These are phyloP conservation scores for Tipula vernalis DNA, from an alignment of 2,888 invertebrate species.

Conservation along the genomic window DNA sequence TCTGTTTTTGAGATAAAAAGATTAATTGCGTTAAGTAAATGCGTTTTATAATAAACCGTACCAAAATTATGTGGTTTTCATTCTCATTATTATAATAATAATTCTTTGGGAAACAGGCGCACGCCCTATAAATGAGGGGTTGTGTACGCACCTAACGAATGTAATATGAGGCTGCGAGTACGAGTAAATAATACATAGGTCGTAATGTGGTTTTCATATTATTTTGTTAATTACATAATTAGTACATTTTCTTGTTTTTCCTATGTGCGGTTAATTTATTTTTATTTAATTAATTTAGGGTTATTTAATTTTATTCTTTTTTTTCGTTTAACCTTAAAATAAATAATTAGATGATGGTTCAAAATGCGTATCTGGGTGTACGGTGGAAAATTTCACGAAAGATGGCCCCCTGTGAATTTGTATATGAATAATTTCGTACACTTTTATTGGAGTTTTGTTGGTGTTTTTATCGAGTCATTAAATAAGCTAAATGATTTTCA, in stretches of 20 bases:
- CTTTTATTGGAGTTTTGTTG: background rate
- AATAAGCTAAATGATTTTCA: background rate
- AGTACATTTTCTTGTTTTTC: background rate
- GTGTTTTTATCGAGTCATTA: background rate
- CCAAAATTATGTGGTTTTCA: background rate
- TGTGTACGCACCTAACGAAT: background rate
- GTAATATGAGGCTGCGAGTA: background rate
- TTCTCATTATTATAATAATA: background rate
- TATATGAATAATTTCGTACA: background rate
- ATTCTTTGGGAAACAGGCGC: background rate
- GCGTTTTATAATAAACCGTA: background rate
- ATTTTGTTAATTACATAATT: background rate
- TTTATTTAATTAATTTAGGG: background rate
- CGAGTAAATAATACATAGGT: background rate
- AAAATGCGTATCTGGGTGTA: background rate
- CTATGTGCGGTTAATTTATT: background rate
- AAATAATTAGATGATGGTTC: background rate
- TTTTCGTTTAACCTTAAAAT: background rate
- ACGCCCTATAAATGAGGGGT: background rate
- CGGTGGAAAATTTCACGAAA: background rate
- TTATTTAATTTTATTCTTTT: background rate
- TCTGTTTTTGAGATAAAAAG: background rate
- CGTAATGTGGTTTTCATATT: background rate
- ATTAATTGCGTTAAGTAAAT: conserved; percentile 4
- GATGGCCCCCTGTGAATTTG: background rate